Evolutionary conservation across 2,888 invertebrate genomes (phyloP), one percentile per base, ranked within the genome.

Genomic region (Leucophenga maculata): DNA sequence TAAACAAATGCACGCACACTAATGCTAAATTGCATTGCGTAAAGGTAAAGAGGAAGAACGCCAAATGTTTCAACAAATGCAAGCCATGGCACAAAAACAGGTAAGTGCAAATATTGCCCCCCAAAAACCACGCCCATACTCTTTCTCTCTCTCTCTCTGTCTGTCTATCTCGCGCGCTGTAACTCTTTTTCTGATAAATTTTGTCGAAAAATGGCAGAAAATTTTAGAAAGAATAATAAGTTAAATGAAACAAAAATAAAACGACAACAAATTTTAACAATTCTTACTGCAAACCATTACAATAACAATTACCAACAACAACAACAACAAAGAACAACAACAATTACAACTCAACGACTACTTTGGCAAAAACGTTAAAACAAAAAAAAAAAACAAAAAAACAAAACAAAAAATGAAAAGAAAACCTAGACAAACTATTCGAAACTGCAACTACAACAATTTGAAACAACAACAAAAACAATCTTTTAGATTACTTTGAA

Each of bases 1-100:
- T 26, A 39, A 39, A 39, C 11, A 39, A 39, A 39, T 11, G 39
- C 39, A 39, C 39, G 39, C 39, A 39, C 39, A 39, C 39, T 39
- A 39, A 39, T 39, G 39, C 39, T 39, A 39, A 3, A 39, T 11
- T 39, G 39, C 39, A 39, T 39, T 39, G 39, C 39, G 62, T 50
- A 0, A 68, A 96, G 96, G 96, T 89, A 97, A 97, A 92, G 97
- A 97, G 90, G 96, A 97, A 90, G 97, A 97, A 90, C 92, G 96
- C 84, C 95, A 95, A 91, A 96, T 97, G 96, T 95, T 97, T 90
- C 96, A 97, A 90, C 97, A 97, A 91, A 96, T 97, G 95, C 97
- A 97, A 89, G 95, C 96, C 82, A 94, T 96, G 95, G 96, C 96
- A 87, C 97, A 97, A 90, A 97, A 97, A 91, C 97, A 97, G 96